A percentile compares a stretch with the other conserved stretches of the same genome.
Evolutionary conservation across 2,888 invertebrate species (phyloP).

Genomic region (Papilio elwesi): DNA sequence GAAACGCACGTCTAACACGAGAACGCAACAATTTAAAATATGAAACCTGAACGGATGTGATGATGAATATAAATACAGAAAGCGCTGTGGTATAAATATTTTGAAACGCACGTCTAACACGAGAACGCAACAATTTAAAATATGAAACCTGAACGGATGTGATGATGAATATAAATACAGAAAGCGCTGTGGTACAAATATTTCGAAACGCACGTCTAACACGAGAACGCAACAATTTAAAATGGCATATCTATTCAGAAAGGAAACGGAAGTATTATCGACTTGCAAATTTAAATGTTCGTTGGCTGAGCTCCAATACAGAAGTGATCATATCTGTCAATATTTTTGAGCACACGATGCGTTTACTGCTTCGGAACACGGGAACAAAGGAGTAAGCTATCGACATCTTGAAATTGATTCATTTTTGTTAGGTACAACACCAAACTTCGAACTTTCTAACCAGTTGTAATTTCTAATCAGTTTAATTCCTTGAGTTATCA

Average conservation of each 20-base stretch:
- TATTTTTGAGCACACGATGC: conserved; percentile 77
- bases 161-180: conserved; percentile 53
- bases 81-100: conserved; percentile 71
- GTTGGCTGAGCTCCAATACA: conserved; percentile 80
- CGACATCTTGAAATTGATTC: conserved; percentile 38
- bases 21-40: too few species aligned
- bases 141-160: conserved; percentile 3
- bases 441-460: conserved; percentile 54
- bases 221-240: conserved; percentile 71
- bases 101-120: conserved; percentile 70
- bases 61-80: conserved; percentile 56
- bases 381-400: conserved; percentile 52
- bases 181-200: conserved; percentile 70
- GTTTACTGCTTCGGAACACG: conserved; percentile 60
- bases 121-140: conserved; percentile 57
- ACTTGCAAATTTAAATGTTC: conserved; percentile 78
- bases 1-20: conserved; percentile 70
- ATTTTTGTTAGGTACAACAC: conserved; percentile 28
- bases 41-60: conserved; percentile 6
- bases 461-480: conserved; percentile 72
- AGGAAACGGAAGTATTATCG: conserved; percentile 75
- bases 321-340: conserved; percentile 84
- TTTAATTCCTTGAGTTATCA: conserved; percentile 73
- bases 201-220: conserved; percentile 71
- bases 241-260: conserved; percentile 80